Evolutionary conservation across 2,113 vertebrate genomes (phyloP), one percentile per base, ranked within the genome.

Genomic region (Colaptes auratus): DNA sequence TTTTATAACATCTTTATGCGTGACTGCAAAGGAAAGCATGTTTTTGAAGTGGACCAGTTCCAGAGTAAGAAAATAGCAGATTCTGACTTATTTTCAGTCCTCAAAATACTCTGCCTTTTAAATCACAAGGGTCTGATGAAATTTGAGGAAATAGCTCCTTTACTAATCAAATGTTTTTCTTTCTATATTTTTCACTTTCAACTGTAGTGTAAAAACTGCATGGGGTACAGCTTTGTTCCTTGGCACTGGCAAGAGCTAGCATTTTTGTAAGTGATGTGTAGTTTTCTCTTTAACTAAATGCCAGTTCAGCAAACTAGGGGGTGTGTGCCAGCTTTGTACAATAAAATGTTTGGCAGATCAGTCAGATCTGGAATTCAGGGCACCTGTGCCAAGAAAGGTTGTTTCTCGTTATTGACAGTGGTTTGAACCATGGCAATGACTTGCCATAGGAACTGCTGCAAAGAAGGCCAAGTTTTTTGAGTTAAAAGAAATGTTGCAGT

Each of bases 111-210:
- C 64, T 67, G 63, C n/a, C 36, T 77, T 89, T 93, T 88, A 92
- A 96, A 86, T 88, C 28, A 10, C 90, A 79, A 84, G 66, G 55
- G 65, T 88, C 90, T 90, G 85, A 65, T 92, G 90, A 91, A 96
- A 94, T 92, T 46, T 93, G 90, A 95, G 94, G 90, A 96, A 95
- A 90, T 94, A 88, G 73, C 65, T 97, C 80, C 88, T 96, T 95
- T 78, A 92, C 83, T 95, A 86, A 95, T 96, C 72, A 88, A 92
- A 83, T 95, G 82, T 92, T 97, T 95, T 96, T 94, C 91, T 96
- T 97, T 86, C 93, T 86, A 5, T 88, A 60, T 86, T 89, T 96
- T 95, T 95, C 73, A 88, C 89, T 95, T 96, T 70, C 82, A 84
- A 83, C 56, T 0, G 0, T 93, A 79, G 76, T 58, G 46, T 94